Base-by-base conservation (phyloP, 2,888 invertebrate genomes). In the Campoplex capitator region DNA sequence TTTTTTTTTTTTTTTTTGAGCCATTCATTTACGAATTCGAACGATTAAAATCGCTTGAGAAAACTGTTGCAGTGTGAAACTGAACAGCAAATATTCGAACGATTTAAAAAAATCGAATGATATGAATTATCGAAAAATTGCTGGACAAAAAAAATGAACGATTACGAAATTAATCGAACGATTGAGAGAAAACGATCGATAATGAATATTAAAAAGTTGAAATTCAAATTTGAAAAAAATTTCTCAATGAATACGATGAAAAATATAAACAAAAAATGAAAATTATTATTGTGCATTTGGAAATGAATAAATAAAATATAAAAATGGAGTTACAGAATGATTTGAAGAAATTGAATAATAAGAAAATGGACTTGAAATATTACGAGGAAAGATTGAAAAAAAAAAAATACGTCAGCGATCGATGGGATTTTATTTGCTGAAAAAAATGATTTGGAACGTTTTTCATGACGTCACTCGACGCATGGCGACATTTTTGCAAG, bases 401-500 rank as follows among this genome's bases (percentile, higher is more conserved):
- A 28, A 58, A 3, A 38, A 23, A 3, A 6, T 56, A 56, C 56
- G 58, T 23, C 11, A 11, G 56, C 23, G 23, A 56, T 23, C 23
- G 23, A 56, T 23, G 56, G 56, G 9, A 56, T 56, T 56, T 23
- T 23, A 23, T 56, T 56, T 56, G 23, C 3, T 11, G 28, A 13
- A 62, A 32, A 32, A 62, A 32, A 56, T n/a, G 16, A 16, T 62
- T 28, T 32, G 28, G 3, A 62, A 13, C 32, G 28, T 62, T 62
- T 62, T 62, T 32, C 28, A 9, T 56, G 56, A 9, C 23, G 56
- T 28, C n/a, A 28, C 23, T 7, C 45, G 7, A 13, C 0, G 45
- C 18, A 45, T 56, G 28, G 28, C 71, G 11, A 9, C 70, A 51
- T 81, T 76, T 84, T 7, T 68, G 58, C 65, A 79, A 84, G 70